Evolutionary conservation across 2,797 vertebrate genomes (phyloP).

Genomic region (Ctenosaura bakeri): DNA sequence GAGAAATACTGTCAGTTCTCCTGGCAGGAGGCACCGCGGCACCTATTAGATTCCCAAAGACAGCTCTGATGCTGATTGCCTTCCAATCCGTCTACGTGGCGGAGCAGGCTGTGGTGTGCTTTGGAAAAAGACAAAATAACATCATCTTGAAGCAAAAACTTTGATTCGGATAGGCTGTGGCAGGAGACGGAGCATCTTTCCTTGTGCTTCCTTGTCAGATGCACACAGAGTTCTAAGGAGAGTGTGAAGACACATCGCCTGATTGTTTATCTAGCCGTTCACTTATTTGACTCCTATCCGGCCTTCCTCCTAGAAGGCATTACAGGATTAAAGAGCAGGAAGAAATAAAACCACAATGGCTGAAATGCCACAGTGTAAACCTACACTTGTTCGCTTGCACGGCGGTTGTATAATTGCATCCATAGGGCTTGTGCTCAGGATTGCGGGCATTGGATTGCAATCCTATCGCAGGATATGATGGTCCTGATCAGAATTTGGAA

Average conservation of each 20-base stretch:
- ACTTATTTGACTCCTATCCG: no score
- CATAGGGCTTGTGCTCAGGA: no score
- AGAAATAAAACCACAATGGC: no score
- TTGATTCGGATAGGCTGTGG: accelerated
- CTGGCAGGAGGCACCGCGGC: neutral
- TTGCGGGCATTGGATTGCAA: no score
- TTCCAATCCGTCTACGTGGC: conserved; percentile 13
- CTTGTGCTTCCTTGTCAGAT: no score
- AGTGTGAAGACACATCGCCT: no score
- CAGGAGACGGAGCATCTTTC: neutral
- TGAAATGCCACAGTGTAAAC: no score
- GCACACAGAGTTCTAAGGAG: no score
- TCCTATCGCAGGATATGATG: neutral
- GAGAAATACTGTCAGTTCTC: neutral
- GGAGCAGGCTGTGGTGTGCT: neutral
- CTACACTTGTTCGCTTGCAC: no score
- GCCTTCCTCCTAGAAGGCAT: no score
- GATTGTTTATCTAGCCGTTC: no score
- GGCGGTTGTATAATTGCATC: neutral
- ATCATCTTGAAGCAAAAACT: neutral
- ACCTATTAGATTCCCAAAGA: neutral
- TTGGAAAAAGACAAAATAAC: neutral
- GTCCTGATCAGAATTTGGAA: neutral
- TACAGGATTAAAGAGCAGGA: no score
- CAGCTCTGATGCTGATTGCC: neutral